Evolutionary conservation across 2,113 vertebrate genomes (phyloP).

Genomic region (Etheostoma spectabile): DNA sequence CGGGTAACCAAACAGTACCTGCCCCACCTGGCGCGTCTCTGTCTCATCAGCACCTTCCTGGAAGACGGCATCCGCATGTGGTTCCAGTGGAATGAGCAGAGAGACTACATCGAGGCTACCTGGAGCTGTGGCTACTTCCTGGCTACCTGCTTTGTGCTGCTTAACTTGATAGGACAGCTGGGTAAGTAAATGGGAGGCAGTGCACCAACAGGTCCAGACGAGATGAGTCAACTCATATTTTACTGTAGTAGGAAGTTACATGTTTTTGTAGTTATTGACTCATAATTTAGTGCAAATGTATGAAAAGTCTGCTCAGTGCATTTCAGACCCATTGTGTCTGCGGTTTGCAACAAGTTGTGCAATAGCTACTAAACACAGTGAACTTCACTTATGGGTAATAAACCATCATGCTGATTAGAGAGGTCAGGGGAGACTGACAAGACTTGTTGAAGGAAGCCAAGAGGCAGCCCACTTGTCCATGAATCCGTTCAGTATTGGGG

Average conservation of each 20-base stretch:
- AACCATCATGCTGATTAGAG: neutral
- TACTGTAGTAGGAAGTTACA: neutral
- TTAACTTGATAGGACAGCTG: conserved; percentile 95
- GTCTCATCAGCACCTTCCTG: conserved; percentile 98
- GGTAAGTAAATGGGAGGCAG: conserved; percentile 82
- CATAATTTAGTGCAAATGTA: neutral
- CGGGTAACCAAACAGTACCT: conserved; percentile 98
- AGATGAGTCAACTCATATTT: neutral
- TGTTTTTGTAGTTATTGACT: neutral
- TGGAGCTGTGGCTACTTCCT: conserved; percentile 96
- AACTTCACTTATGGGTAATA: conserved; percentile 1
- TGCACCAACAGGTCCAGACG: neutral
- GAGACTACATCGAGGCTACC: conserved; percentile 95
- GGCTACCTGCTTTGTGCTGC: conserved; percentile 93
- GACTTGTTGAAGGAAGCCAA: neutral
- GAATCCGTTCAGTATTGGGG: neutral
- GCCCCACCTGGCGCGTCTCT: conserved; percentile 94
- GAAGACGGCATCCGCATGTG: conserved; percentile 99
- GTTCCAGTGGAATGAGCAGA: conserved; percentile 98
- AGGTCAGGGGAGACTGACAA: neutral
- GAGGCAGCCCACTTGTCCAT: neutral
- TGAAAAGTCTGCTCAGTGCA: neutral
- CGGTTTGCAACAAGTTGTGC: conserved; percentile 2
- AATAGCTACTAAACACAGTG: neutral
- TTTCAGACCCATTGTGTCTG: neutral